Base-by-base conservation (phyloP, 2,888 invertebrate genomes). In the Caenorhabditis japonica region DNA sequence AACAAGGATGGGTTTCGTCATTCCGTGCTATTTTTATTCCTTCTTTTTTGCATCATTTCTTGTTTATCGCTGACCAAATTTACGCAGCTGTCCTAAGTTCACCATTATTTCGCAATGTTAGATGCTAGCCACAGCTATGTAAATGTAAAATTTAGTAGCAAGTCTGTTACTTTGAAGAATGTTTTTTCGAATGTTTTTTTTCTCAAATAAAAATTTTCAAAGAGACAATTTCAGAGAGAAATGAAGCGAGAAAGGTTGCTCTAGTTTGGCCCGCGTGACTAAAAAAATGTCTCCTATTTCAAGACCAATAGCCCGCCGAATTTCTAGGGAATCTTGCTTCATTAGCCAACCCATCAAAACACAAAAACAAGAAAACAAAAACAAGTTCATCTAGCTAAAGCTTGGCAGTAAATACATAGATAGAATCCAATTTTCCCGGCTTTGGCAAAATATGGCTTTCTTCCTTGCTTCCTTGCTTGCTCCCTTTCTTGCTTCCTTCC, bases 211-310 rank as follows among this genome's bases (percentile, higher is more conserved):
- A n/a, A n/a, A n/a, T n/a, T n/a, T n/a, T n/a, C n/a, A n/a, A n/a
- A n/a, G n/a, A n/a, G n/a, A n/a, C n/a, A 30, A 30, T 5, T 5
- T 10, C 30, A 5, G 41, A 34, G 52, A 55, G 49, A 46, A 47
- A 55, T 19, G 19, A 27, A 30, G 30, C 43, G 43, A 46, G 33
- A 41, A 41, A 36, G 52, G 34, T 36, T 17, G 30, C 2, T 66
- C 66, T 56, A 66, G 66, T 56, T 66, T 66, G 56, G 51, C 49
- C 33, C 51, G 39, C 66, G 55, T 46, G 62, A 46, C 55, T 51
- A 49, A 36, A 30, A 5, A 5, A 49, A 43, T 47, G 56, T 47
- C 66, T 66, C 66, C 43, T 66, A 66, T 66, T 66, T 66, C 66
- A 66, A 66, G 43, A 66, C 56, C 66, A 66, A 66, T 66, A 56